Evolutionary conservation across 2,113 vertebrate genomes (phyloP), one percentile per base, ranked within the genome.

Genomic region (Notarius lentiginosus): DNA sequence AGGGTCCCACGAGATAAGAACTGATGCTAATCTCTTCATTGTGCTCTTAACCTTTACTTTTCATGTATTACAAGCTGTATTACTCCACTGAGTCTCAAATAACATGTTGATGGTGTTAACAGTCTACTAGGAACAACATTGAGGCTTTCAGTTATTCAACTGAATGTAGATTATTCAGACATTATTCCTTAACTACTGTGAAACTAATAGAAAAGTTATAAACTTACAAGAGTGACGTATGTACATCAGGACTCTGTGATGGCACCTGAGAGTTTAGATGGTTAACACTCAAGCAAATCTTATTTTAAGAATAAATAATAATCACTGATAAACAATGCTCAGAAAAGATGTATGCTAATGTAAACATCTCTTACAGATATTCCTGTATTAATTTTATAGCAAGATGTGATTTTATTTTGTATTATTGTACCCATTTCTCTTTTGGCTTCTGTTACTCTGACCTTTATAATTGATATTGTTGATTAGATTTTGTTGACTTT

Each of bases 11-110:
- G 20, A 60, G 79, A 80, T 80, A 80, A 80, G 55, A 24, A 20
- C 58, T 24, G 56, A 82, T 82, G 58, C 34, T 82, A 82, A 82
- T 82, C 79, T 82, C 75, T 55, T 55, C 30, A 47, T 60, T n/a
- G 79, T 63, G 79, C 12, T 24, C 30, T 63, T 82, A 47, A 34
- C 18, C 76, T 58, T 77, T 77, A 61, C 34, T 24, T 61, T 82
- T 49, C 12, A 47, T 82, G 79, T 82, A 63, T 47, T 82, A 82
- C 79, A 63, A 63, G 79, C 30, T 3, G 10, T 47, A 12, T 61
- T 82, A 63, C 56, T 63, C 58, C 5, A 63, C 58, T 47, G 20
- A 47, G 12, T 11, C 5, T 63, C 30, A 6, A 20, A 63, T 82
- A 47, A 58, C 49, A 15, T 18, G 49, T 14, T 27, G 53, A 27